Percentiles rank a stretch among this genome's conserved stretches.
These are phyloP conservation scores for Daboia siamensis DNA, from an alignment of 2,113 vertebrate species.

Conservation along the genomic window DNA sequence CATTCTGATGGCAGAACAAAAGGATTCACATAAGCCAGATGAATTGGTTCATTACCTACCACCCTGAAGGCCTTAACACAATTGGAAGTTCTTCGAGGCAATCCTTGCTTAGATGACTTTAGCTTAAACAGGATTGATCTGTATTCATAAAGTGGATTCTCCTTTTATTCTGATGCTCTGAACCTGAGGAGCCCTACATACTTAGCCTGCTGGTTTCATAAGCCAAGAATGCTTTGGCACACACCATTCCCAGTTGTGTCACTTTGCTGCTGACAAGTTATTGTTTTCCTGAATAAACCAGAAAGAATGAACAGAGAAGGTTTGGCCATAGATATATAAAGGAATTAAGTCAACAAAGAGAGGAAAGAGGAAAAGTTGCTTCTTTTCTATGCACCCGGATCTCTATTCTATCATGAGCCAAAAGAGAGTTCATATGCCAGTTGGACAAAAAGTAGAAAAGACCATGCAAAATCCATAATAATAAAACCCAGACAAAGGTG, in stretches of 20 bases:
- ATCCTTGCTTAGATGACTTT: slow-evolving; percentile 14
- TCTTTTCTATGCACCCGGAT: not conserved
- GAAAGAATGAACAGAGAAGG: slow-evolving; percentile 9
- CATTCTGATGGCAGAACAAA: not conserved
- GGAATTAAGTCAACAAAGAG: not conserved
- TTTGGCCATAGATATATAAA: not conserved
- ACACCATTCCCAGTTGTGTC: slow-evolving; percentile 1
- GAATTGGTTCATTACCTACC: not conserved
- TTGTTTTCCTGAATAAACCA: slow-evolving; percentile 21
- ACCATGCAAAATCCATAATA: accelerated
- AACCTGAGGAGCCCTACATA: not conserved
- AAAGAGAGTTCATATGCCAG: not conserved
- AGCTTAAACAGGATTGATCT: not conserved
- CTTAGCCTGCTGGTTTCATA: not conserved
- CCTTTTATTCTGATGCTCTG: slow-evolving; percentile 14
- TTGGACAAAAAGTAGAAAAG: not conserved
- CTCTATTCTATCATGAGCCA: not conserved
- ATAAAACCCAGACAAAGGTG: not conserved
- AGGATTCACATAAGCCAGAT: not conserved
- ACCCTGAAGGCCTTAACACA: not conserved
- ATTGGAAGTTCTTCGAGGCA: slow-evolving; percentile 11
- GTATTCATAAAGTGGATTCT: slow-evolving; percentile 15
- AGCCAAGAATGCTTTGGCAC: not conserved
- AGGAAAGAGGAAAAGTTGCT: slow-evolving; percentile 6
- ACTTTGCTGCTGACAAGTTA: slow-evolving; percentile 21